These are phyloP conservation scores for Carcharodon carcharias DNA, from an alignment of 2,797 vertebrate species.

Conservation along the genomic window DNA sequence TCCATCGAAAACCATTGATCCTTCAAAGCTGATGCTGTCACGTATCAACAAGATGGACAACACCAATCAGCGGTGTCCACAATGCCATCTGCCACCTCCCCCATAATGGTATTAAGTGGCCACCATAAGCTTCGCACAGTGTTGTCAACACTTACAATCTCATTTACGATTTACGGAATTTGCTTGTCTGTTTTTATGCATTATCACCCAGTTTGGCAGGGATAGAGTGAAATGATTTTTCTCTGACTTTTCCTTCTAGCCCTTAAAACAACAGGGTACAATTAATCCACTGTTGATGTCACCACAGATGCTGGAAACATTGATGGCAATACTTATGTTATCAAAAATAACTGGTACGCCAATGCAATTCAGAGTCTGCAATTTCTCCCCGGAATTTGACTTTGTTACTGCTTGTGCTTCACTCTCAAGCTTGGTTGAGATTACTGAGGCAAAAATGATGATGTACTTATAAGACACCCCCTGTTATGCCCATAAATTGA, in stretches of 20 bases:
- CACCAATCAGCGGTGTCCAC: neutral
- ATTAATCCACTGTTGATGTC: neutral
- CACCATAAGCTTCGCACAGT: neutral
- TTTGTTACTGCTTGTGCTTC: neutral
- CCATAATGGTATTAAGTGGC: neutral
- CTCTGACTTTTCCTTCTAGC: neutral
- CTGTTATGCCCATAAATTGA: neutral
- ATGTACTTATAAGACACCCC: conserved; percentile 9
- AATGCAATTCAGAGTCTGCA: neutral
- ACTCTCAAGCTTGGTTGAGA: neutral
- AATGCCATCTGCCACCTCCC: neutral
- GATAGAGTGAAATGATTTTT: neutral
- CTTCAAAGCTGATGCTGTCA: too few species aligned
- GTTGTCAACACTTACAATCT: neutral
- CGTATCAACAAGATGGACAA: neutral
- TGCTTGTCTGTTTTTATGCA: too few species aligned
- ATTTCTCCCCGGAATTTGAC: neutral
- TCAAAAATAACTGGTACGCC: neutral
- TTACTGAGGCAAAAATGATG: neutral
- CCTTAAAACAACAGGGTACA: neutral
- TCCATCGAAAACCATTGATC: neutral
- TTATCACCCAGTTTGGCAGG: neutral
- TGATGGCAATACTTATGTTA: neutral
- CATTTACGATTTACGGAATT: neutral
- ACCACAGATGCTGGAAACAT: neutral